Evolutionary conservation across 2,113 vertebrate species (phyloP).

Genomic region (Pseudopodoces humilis): DNA sequence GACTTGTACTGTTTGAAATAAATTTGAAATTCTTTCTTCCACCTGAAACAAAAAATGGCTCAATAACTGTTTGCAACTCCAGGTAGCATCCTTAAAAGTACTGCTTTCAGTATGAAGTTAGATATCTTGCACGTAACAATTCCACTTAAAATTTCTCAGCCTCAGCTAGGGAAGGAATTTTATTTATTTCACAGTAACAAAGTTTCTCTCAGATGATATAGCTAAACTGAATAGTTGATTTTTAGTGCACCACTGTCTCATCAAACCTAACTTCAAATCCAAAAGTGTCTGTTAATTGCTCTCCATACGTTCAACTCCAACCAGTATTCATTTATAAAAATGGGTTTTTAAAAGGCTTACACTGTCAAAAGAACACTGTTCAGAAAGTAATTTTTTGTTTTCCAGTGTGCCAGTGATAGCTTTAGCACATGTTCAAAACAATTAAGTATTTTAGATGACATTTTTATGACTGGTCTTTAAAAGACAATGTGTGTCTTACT

Average conservation of each 20-base stretch:
- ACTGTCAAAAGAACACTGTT: background rate
- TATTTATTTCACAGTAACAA: background rate
- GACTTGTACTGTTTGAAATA: conserved; percentile 21
- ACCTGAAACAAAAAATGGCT: conserved; percentile 27
- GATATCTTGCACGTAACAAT: background rate
- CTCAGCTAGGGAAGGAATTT: background rate
- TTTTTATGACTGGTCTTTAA: background rate
- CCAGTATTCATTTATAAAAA: background rate
- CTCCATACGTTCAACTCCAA: background rate
- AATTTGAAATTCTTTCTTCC: conserved; percentile 52
- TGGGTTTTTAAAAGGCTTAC: background rate
- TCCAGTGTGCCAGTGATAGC: background rate
- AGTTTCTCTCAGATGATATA: background rate
- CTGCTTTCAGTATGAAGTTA: background rate
- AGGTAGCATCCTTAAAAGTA: background rate
- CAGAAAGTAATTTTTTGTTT: background rate
- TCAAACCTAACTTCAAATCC: background rate
- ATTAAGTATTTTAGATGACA: background rate
- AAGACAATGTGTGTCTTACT: background rate
- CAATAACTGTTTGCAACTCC: conserved; percentile 1
- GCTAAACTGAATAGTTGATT: background rate
- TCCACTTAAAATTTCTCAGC: background rate
- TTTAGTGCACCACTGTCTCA: background rate
- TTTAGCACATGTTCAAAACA: background rate
- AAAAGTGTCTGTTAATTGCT: background rate